Percentiles rank a stretch among this genome's conserved stretches.
Evolutionary conservation across 2,888 invertebrate species (phyloP).

Genomic region (Aethes cnicana): DNA sequence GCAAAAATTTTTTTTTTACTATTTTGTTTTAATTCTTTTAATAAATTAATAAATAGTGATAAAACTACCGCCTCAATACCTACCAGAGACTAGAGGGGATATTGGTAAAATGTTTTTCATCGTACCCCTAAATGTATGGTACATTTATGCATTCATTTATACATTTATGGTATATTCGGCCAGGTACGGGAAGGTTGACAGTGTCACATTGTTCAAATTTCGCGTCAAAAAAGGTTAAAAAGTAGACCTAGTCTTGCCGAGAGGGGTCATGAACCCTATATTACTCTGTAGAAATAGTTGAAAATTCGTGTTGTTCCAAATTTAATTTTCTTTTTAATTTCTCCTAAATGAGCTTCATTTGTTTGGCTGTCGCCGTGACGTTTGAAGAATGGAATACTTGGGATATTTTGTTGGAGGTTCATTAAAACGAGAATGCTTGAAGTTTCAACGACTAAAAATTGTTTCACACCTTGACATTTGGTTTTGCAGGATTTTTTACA

Average conservation of each 20-base stretch:
- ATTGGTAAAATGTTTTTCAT: no score
- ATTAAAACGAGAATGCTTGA: slow-evolving; percentile 8
- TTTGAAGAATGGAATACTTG: neutral
- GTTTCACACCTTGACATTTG: neutral
- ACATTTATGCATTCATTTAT: neutral
- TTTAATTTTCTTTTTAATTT: slow-evolving; percentile 2
- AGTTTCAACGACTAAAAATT: neutral
- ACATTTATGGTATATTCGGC: slow-evolving; percentile 10
- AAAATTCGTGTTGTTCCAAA: neutral
- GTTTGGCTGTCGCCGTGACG: slow-evolving; percentile 6
- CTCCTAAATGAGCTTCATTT: slow-evolving; percentile 1
- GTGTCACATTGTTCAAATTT: no score
- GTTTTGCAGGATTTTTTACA: neutral
- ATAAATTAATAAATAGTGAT: no score
- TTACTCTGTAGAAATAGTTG: no score
- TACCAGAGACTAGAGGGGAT: no score
- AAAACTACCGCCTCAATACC: no score
- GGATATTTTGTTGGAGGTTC: slow-evolving; percentile 3
- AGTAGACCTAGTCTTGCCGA: no score
- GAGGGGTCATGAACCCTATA: no score
- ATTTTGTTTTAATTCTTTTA: no score
- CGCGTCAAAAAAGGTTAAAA: no score
- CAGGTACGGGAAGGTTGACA: slow-evolving; percentile 22
- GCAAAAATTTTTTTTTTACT: no score
- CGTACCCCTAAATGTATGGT: slow-evolving; percentile 14